Conservation (phyloP, 2,113 vertebrate species). For the Cynocephalus volans region DNA sequence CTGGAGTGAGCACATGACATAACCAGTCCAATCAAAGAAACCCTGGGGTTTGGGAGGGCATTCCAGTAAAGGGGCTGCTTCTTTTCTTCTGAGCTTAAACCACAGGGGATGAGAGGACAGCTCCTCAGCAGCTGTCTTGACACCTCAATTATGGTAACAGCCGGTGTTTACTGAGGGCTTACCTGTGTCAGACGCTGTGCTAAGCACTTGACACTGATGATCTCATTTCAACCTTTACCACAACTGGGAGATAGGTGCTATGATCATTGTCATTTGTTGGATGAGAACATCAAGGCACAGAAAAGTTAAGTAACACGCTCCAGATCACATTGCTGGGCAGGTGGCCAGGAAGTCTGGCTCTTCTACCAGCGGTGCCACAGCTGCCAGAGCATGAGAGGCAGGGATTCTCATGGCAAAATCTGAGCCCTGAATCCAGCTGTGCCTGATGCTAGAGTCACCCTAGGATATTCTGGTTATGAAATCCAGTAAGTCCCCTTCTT, state of each 20-base stretch:
- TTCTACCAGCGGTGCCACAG: background rate
- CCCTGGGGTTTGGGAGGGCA: background rate
- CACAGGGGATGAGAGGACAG: background rate
- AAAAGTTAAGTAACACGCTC: background rate
- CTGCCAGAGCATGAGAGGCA: background rate
- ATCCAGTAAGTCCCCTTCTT: background rate
- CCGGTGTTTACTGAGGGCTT: background rate
- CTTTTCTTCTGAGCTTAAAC: background rate
- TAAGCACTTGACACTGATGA: background rate
- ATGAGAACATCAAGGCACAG: background rate
- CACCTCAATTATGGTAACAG: background rate
- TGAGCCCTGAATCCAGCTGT: background rate
- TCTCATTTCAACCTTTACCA: conserved; percentile 38
- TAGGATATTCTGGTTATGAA: background rate
- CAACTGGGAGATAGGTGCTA: background rate
- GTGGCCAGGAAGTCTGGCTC: conserved; percentile 43
- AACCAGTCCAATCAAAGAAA: background rate
- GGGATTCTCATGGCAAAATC: fast-evolving
- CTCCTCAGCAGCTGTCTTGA: background rate
- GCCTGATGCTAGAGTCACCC: background rate
- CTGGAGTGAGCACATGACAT: background rate
- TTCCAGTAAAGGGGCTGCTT: background rate
- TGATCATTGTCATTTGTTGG: background rate
- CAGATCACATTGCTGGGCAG: background rate
- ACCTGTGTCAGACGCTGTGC: background rate